A percentile compares a stretch with the other conserved stretches of the same genome.
Evolutionary conservation across 1,140 invertebrate species (phyloP).

Genomic region (Scaptomyza graminum): DNA sequence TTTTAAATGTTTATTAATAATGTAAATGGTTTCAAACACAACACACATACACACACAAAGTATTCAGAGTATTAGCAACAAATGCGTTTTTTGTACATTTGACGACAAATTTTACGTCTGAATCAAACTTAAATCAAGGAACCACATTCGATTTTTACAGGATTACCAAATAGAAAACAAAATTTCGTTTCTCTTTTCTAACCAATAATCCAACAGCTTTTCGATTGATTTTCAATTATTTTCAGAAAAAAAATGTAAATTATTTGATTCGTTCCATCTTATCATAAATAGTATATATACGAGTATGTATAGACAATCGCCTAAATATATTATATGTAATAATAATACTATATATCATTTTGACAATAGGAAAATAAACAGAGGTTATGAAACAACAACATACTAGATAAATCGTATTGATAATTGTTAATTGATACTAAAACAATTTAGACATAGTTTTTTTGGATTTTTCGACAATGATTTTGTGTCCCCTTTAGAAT

Average conservation of each 20-base stretch:
- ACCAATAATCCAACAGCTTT: too few species aligned
- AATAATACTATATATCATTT: constrained; percentile 51
- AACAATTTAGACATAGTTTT: constrained; percentile 33
- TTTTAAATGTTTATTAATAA: constrained; percentile 47
- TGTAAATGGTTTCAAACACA: constrained; percentile 57
- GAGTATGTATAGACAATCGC: constrained; percentile 56
- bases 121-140: constrained; percentile 6
- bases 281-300: constrained; percentile 28
- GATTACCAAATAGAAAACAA: constrained; percentile 6
- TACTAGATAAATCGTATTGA: too few species aligned
- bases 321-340: background rate
- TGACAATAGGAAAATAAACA: constrained; percentile 44
- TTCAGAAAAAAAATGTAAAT: too few species aligned
- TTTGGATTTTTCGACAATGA: constrained; percentile 15
- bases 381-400: constrained; percentile 35
- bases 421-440: background rate
- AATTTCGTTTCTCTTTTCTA: background rate
- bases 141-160: background rate
- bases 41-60: constrained; percentile 5
- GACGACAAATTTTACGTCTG: too few species aligned
- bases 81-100: too few species aligned
- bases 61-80: too few species aligned
- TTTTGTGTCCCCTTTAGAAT: constrained; percentile 34
- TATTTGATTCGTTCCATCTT: background rate
- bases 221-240: too few species aligned